Conservation (phyloP, 2,888 invertebrate genomes). For the Galerucella nymphaeae region DNA sequence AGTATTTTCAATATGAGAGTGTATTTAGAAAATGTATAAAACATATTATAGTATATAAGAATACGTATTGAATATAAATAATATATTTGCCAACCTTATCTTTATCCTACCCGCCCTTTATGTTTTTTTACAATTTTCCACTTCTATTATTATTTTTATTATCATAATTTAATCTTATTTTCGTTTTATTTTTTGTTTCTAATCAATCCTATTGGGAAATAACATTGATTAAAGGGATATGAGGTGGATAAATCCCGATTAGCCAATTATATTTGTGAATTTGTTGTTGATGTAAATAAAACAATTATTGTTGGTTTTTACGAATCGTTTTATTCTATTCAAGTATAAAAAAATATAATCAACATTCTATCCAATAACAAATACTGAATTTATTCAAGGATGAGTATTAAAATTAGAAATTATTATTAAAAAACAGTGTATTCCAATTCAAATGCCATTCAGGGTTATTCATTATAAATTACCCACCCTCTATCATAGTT, state of each 20-base stretch:
- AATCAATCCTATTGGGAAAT: not conserved
- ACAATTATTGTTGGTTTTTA: conserved; percentile 32
- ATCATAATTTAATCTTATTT: not conserved
- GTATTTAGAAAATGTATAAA: too few species aligned
- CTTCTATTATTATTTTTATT: not conserved
- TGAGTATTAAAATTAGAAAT: too few species aligned
- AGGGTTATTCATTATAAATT: too few species aligned
- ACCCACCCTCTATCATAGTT: too few species aligned
- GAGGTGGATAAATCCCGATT: conserved; percentile 3
- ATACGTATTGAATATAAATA: too few species aligned
- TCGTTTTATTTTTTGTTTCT: not conserved
- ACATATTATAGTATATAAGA: too few species aligned
- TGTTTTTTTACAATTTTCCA: too few species aligned
- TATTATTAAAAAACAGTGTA: too few species aligned
- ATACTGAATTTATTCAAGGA: not conserved
- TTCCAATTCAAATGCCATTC: too few species aligned
- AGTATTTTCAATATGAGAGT: too few species aligned
- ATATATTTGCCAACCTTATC: too few species aligned
- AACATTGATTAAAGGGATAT: not conserved
- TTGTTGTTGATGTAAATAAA: conserved; percentile 30
- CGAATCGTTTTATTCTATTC: conserved; percentile 19
- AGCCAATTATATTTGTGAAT: conserved; percentile 26
- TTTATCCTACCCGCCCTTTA: too few species aligned
- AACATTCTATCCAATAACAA: not conserved
- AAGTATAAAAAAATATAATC: conserved; percentile 10